Conservation (phyloP, 2,113 vertebrate species). For the Chrysochloris asiatica region DNA sequence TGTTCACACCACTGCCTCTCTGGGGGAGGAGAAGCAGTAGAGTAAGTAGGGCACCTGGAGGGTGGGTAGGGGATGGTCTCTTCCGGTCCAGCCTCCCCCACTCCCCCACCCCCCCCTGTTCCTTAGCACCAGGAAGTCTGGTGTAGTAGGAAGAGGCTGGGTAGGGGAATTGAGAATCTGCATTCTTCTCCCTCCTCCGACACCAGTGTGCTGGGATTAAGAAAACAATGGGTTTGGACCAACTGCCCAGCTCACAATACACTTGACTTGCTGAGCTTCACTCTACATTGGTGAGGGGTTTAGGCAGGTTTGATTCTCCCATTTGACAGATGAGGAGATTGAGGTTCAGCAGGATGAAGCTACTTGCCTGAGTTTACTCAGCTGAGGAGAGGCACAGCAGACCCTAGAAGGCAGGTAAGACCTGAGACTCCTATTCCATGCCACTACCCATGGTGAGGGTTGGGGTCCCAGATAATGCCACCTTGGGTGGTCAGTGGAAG, state of each 20-base stretch:
- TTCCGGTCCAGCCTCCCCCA: neutral
- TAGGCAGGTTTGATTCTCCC: neutral
- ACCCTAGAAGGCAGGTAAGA: too few species aligned
- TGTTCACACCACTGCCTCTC: neutral
- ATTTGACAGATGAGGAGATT: neutral
- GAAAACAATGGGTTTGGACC: neutral
- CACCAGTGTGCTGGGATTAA: neutral
- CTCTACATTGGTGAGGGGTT: neutral
- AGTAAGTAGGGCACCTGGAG: neutral
- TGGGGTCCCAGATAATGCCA: neutral
- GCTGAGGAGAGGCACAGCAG: neutral
- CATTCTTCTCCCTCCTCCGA: neutral
- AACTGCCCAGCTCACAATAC: neutral
- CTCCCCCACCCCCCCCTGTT: too few species aligned
- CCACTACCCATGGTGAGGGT: neutral
- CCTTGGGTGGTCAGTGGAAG: fast-evolving
- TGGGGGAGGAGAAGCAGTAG: too few species aligned
- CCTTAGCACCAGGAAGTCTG: neutral
- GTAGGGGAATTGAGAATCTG: neutral
- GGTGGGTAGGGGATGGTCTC: neutral
- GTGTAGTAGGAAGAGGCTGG: neutral
- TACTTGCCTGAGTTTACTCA: neutral
- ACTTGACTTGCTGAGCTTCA: neutral
- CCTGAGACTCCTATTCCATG: neutral
- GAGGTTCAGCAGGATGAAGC: neutral